Conservation (phyloP, 2,113 vertebrate species). For the Setophaga petechia region DNA sequence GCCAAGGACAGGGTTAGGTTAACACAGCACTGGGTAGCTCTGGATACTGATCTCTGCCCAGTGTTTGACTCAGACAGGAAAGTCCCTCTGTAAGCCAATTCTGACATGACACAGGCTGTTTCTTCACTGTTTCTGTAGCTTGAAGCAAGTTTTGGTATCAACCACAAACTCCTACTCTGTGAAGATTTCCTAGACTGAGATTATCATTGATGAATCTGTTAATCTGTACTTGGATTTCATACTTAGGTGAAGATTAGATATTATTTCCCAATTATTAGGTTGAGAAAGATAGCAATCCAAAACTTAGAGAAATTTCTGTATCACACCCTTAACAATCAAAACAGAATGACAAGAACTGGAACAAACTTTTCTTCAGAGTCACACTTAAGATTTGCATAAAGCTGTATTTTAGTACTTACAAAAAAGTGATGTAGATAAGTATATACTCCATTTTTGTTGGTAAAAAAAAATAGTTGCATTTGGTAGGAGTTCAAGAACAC, state of each 20-base stretch:
- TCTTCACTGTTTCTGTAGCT: not conserved
- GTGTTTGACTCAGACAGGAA: not conserved
- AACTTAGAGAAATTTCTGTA: not conserved
- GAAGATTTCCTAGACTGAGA: not conserved
- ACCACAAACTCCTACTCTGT: not conserved
- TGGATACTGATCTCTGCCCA: not conserved
- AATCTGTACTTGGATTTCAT: not conserved
- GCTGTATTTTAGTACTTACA: not conserved
- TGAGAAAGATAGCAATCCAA: not conserved
- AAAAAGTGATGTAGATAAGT: not conserved
- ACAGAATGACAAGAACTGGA: not conserved
- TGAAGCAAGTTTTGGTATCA: not conserved
- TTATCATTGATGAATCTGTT: not conserved
- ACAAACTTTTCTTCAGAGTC: not conserved
- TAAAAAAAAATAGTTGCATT: not conserved
- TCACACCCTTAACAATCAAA: not conserved
- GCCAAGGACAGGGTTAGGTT: constrained; percentile 1
- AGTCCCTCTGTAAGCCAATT: not conserved
- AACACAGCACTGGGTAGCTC: not conserved
- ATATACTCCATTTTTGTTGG: not conserved
- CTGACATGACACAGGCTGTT: not conserved
- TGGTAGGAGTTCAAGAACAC: not conserved
- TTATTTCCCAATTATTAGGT: not conserved
- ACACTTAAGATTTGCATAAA: not conserved
- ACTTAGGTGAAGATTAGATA: not conserved